Conservation (phyloP, 1,140 invertebrate genomes). For the Drosophila athabasca region DNA sequence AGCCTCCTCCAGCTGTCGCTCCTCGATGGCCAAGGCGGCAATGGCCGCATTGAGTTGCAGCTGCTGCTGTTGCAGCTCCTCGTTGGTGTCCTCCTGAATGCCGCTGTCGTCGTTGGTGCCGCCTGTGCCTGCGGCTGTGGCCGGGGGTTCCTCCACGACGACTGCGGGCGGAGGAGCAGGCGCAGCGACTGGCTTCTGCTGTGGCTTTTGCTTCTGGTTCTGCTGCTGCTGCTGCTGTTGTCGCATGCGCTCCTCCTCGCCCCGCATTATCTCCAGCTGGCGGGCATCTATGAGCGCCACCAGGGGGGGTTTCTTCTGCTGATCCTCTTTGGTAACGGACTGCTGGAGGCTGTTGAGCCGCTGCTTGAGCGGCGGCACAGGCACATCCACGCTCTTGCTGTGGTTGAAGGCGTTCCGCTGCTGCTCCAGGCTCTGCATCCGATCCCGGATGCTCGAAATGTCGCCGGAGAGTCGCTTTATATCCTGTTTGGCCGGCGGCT, state of each 20-base stretch:
- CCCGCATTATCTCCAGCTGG: conserved; percentile 78
- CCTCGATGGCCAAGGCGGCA: conserved; percentile 71
- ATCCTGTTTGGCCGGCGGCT: conserved; percentile 81
- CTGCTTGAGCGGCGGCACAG: conserved; percentile 79
- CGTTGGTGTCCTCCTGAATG: conserved; percentile 88
- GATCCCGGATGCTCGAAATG: conserved; percentile 87
- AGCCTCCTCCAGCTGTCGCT: conserved; percentile 75
- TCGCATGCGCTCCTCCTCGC: conserved; percentile 71
- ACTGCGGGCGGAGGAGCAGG: conserved; percentile 38
- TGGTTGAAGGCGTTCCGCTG: conserved; percentile 84
- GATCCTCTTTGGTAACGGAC: conserved; percentile 80
- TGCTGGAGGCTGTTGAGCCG: conserved; percentile 79
- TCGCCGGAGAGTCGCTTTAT: conserved; percentile 86
- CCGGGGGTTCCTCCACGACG: conserved; percentile 84
- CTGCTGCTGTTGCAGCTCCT: conserved; percentile 84
- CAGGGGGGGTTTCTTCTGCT: conserved; percentile 70
- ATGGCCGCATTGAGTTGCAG: conserved; percentile 76
- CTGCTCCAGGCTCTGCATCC: conserved; percentile 87
- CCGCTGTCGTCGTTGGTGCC: conserved; percentile 90
- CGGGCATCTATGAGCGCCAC: conserved; percentile 78
- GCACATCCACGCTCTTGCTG: conserved; percentile 83
- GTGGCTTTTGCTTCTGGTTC: conserved; percentile 28
- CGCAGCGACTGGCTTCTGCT: conserved; percentile 10
- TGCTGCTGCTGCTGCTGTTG: conserved; percentile 49
- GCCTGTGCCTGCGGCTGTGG: conserved; percentile 75